Conservation (phyloP, 2,888 invertebrate species). For the Autographa gamma region DNA sequence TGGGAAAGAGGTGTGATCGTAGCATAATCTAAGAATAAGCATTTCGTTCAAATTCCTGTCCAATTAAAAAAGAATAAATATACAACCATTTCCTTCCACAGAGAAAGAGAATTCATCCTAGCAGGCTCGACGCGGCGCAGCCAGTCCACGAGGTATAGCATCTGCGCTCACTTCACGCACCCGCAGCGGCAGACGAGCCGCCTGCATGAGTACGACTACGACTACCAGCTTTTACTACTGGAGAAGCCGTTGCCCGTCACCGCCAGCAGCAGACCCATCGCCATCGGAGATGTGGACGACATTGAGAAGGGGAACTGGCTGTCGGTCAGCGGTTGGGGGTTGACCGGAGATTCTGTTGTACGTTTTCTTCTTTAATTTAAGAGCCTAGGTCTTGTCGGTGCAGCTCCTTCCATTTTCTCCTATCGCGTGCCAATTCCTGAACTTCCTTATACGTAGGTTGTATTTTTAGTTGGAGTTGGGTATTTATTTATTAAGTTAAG, state of each 20-base stretch:
- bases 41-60: too few relatives aligned
- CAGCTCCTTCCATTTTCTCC: too few relatives aligned
- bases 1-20: too few relatives aligned
- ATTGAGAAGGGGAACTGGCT: conserved; percentile 66
- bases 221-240: conserved; percentile 80
- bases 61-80: too few relatives aligned
- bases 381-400: too few relatives aligned
- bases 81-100: conserved; percentile 50
- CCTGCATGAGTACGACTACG: conserved; percentile 75
- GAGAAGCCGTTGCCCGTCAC: conserved; percentile 75
- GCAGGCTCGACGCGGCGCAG: conserved; percentile 76
- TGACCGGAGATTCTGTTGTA: conserved; percentile 62
- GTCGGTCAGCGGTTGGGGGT: conserved; percentile 81
- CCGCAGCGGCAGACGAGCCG: conserved; percentile 70
- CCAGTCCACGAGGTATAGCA: conserved; percentile 61
- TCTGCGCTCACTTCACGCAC: conserved; percentile 81
- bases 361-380: too few relatives aligned
- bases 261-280: conserved; percentile 70
- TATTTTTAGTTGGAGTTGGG: too few relatives aligned
- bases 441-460: too few relatives aligned
- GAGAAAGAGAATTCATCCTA: conserved; percentile 71
- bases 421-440: too few relatives aligned
- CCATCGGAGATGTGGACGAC: conserved; percentile 72
- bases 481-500: too few relatives aligned
- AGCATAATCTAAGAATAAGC: too few relatives aligned